These are phyloP conservation scores for Mormyrops attenuatus DNA, from an alignment of 2,797 vertebrate genomes.

Conservation along the genomic window DNA sequence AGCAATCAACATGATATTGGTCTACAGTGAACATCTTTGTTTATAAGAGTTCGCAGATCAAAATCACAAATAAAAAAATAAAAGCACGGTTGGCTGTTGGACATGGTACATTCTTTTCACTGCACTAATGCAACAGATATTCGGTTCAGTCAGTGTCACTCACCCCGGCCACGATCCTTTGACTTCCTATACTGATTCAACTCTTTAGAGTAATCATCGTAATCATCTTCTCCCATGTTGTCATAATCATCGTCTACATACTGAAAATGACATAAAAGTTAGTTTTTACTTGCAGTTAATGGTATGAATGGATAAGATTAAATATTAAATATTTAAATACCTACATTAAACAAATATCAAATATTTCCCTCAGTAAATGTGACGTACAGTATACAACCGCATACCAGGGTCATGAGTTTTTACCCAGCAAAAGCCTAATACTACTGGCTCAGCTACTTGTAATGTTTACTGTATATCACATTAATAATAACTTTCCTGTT, in stretches of 20 bases:
- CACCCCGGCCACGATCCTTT: conserved; percentile 79
- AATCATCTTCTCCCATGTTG: conserved; percentile 76
- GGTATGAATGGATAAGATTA: neutral
- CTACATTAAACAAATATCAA: neutral
- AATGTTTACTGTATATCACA: neutral
- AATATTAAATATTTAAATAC: neutral
- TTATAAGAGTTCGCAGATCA: neutral
- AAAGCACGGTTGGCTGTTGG: neutral
- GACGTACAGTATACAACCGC: neutral
- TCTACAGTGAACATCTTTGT: neutral
- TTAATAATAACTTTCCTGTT: neutral
- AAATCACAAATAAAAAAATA: neutral
- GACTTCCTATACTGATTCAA: conserved; percentile 77
- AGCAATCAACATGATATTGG: neutral
- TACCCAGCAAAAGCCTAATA: neutral
- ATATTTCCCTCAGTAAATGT: neutral
- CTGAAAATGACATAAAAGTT: conserved; percentile 36
- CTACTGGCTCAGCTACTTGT: neutral
- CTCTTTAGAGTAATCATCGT: conserved; percentile 86
- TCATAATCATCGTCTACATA: conserved; percentile 75
- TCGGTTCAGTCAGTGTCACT: conserved; percentile 24
- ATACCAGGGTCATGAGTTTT: neutral
- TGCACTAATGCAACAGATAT: neutral
- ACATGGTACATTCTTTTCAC: neutral
- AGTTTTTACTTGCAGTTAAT: neutral